Evolutionary conservation across 1,140 invertebrate genomes (phyloP).

Genomic region (Panagrolaimus sp.): DNA sequence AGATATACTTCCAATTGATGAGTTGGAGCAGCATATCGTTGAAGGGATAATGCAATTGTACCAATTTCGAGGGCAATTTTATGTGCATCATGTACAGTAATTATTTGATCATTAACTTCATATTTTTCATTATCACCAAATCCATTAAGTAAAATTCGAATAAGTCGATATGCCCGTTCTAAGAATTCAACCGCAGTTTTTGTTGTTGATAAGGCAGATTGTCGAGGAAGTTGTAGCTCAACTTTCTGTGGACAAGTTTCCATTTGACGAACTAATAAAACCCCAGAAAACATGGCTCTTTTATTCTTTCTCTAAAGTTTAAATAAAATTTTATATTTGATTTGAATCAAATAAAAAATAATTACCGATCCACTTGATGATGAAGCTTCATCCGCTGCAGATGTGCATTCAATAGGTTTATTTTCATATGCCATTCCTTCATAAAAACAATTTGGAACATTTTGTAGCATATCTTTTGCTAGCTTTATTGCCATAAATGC

Average conservation of each 20-base stretch:
- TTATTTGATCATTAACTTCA: not conserved
- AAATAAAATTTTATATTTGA: too few species aligned
- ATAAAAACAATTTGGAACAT: constrained; percentile 14
- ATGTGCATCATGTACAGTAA: not conserved
- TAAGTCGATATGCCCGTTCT: not conserved
- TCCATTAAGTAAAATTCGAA: not conserved
- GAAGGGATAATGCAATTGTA: constrained; percentile 21
- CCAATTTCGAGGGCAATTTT: constrained; percentile 29
- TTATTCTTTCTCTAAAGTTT: not conserved
- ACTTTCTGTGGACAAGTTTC: constrained; percentile 2
- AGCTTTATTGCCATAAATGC: constrained; percentile 25
- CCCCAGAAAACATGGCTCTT: constrained; percentile 8
- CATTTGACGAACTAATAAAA: constrained; percentile 2
- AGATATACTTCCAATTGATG: constrained; percentile 41
- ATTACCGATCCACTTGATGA: not conserved
- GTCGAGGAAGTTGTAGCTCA: not conserved
- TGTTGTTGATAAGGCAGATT: not conserved
- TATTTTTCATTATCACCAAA: not conserved
- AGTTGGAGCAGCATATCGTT: constrained; percentile 40
- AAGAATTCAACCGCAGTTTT: not conserved
- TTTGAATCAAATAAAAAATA: too few species aligned
- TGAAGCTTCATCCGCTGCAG: not conserved
- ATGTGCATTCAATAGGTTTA: not conserved
- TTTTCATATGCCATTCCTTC: constrained; percentile 8
- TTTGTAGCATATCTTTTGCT: constrained; percentile 25